These are phyloP conservation scores for Dromiciops gliroides DNA, from an alignment of 2,113 vertebrate species.

Conservation along the genomic window DNA sequence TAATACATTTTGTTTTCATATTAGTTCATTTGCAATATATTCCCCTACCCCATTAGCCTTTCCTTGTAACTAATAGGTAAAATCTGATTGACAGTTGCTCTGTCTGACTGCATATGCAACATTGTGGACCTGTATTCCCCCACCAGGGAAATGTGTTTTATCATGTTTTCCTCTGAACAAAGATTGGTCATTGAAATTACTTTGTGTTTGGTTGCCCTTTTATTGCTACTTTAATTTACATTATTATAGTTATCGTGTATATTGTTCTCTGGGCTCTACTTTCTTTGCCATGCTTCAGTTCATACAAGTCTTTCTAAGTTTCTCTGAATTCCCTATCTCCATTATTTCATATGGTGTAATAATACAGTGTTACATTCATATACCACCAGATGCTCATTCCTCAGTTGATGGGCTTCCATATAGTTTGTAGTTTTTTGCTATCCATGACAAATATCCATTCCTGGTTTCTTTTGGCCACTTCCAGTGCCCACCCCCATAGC, in stretches of 20 bases:
- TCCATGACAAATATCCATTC: neutral
- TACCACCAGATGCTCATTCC: neutral
- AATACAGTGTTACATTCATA: neutral
- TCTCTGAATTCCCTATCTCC: neutral
- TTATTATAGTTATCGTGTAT: neutral
- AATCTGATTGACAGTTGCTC: neutral
- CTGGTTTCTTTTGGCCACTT: neutral
- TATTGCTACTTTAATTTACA: neutral
- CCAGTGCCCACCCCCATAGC: neutral
- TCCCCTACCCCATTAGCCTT: neutral
- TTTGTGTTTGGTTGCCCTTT: neutral
- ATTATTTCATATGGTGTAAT: neutral
- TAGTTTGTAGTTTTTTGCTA: neutral
- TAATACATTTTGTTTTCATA: neutral
- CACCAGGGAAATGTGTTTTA: neutral
- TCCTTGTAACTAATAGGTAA: neutral
- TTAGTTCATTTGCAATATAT: neutral
- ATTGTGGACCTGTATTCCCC: neutral
- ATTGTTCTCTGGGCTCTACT: neutral
- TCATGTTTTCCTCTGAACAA: neutral
- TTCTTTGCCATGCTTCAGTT: neutral
- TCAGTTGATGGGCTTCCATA: neutral
- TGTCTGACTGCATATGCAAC: neutral
- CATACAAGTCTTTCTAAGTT: neutral
- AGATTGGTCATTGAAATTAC: neutral